phyloP scores from a whole-genome alignment of 2,113 vertebrate genomes.

The Jacana jacana region DNA sequence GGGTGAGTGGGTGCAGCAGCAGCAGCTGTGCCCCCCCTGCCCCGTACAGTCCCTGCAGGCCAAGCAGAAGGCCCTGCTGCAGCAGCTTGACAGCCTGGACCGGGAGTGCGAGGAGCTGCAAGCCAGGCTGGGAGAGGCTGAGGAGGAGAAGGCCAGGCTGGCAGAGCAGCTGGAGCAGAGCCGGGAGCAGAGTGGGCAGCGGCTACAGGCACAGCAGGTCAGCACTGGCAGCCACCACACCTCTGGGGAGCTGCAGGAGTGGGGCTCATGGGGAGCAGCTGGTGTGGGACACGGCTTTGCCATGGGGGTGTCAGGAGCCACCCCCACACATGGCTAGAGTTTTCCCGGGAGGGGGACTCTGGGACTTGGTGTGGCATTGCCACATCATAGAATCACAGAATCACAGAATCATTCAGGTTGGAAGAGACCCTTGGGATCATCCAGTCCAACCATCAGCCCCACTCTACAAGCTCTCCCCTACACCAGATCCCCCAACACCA shows the following conservation, averaged over 20 bases:
- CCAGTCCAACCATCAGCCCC: too few relatives aligned
- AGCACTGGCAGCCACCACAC: not conserved
- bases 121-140: conserved; percentile 69
- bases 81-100: conserved; percentile 82
- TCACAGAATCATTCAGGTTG: too few relatives aligned
- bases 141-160: conserved; percentile 64
- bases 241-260: not conserved
- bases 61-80: conserved; percentile 83
- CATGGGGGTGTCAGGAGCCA: not conserved
- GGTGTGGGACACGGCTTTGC: not conserved
- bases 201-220: conserved; percentile 82
- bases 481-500: too few relatives aligned
- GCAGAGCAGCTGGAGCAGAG: conserved; percentile 62
- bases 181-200: conserved; percentile 51
- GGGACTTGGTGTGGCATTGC: not conserved
- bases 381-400: not conserved
- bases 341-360: not conserved
- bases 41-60: conserved; percentile 81
- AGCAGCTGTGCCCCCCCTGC: not conserved
- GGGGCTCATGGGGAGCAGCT: not conserved
- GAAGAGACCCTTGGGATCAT: too few relatives aligned
- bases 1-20: not conserved
- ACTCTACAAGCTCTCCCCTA: too few relatives aligned
- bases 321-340: not conserved
- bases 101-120: conserved; percentile 83